Percentiles rank a stretch among this genome's conserved stretches.
These are phyloP conservation scores for Enteromius viviparus DNA, from an alignment of 2,797 vertebrate species.

Conservation along the genomic window DNA sequence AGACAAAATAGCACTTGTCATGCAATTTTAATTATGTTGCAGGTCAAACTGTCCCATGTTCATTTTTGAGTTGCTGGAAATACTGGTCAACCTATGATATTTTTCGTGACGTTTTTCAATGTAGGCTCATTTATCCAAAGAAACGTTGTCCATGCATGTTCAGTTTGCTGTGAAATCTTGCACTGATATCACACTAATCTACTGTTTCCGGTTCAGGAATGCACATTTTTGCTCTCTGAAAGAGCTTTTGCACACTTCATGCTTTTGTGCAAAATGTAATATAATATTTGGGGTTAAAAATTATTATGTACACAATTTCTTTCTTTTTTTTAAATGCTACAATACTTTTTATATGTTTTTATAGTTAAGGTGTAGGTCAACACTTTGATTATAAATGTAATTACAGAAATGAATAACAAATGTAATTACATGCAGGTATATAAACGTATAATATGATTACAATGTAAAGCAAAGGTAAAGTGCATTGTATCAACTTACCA, in stretches of 20 bases:
- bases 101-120: background rate
- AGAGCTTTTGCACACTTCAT: background rate
- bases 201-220: background rate
- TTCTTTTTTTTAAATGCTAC: background rate
- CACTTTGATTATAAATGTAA: background rate
- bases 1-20: background rate
- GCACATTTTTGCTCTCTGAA: background rate
- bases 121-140: background rate
- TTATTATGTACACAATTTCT: no score
- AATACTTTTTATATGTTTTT: background rate
- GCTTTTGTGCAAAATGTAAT: background rate
- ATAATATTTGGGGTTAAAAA: no score
- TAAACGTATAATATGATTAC: background rate
- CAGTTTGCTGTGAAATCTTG: background rate
- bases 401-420: background rate
- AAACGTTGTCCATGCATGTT: background rate
- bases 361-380: background rate
- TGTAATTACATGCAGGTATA: no score
- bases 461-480: background rate
- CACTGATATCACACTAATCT: background rate
- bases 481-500: background rate
- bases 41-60: background rate
- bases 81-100: background rate
- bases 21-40: background rate
- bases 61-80: background rate